Evolutionary conservation across 1,140 invertebrate species (phyloP).

Genomic region (Pantala flavescens): DNA sequence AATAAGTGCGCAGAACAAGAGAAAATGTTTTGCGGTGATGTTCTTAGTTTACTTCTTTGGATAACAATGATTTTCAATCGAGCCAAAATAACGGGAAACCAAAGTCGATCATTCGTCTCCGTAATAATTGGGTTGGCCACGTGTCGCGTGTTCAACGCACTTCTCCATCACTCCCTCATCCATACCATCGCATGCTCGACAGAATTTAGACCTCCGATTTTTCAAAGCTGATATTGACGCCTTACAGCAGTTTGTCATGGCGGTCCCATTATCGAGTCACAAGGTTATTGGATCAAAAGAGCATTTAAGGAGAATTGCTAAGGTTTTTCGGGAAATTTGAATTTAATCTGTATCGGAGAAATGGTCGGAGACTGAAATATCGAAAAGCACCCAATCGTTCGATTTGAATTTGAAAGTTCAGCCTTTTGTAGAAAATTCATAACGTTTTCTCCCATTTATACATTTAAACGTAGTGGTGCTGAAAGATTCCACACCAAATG

Average conservation of each 20-base stretch:
- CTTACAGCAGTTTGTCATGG: background rate
- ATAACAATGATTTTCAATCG: background rate
- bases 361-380: too few species aligned
- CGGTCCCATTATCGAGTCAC: background rate
- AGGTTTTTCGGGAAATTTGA: too few species aligned
- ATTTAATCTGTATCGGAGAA: too few species aligned
- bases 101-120: background rate
- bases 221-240: conserved; percentile 3
- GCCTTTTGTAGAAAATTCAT: too few species aligned
- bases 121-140: background rate
- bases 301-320: too few species aligned
- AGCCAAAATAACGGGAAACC: background rate
- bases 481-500: too few species aligned
- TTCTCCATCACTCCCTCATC: background rate
- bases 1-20: background rate
- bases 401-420: too few species aligned
- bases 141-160: background rate
- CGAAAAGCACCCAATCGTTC: too few species aligned
- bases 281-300: background rate
- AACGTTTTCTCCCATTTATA: too few species aligned
- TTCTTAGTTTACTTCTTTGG: background rate
- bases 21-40: too few species aligned
- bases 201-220: background rate
- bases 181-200: background rate
- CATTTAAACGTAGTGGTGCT: too few species aligned